Evolutionary conservation across 2,888 invertebrate genomes (phyloP).

Genomic region (Clistopyga incitator): DNA sequence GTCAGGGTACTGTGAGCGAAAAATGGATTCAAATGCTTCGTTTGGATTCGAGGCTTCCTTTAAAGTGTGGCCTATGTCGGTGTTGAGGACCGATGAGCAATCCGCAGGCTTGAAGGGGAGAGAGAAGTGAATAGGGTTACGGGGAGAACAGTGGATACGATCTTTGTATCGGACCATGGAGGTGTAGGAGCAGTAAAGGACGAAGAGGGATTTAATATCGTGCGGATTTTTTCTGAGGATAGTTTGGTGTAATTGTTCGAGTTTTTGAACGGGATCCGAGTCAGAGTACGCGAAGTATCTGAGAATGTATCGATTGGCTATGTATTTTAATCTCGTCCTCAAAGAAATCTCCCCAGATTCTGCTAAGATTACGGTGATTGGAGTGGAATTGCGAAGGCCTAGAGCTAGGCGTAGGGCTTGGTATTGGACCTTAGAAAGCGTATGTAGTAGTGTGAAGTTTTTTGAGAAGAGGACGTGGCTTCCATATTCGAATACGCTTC

Average conservation of each 20-base stretch:
- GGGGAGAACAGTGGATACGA: background rate
- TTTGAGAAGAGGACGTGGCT: background rate
- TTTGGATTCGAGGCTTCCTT: too few species aligned
- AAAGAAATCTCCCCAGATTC: background rate
- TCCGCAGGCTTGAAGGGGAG: too few species aligned
- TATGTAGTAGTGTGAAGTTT: background rate
- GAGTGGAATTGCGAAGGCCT: too few species aligned
- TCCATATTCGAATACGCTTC: constrained; percentile 8
- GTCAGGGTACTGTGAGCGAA: too few species aligned
- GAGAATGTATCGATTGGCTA: background rate
- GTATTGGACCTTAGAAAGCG: background rate
- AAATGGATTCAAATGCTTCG: too few species aligned
- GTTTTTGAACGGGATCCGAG: background rate
- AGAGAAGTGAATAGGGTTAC: too few species aligned
- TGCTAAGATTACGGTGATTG: background rate
- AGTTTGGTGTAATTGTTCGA: background rate
- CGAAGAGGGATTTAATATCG: background rate
- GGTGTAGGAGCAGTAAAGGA: background rate
- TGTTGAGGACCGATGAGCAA: too few species aligned
- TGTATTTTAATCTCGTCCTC: background rate
- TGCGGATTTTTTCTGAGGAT: background rate
- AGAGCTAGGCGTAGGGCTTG: background rate
- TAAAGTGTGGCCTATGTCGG: too few species aligned
- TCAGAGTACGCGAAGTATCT: background rate
- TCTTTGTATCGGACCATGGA: background rate